A percentile compares a stretch with the other conserved stretches of the same genome.
Conservation (phyloP, 2,888 invertebrate genomes). For the Pyralis farinalis region DNA sequence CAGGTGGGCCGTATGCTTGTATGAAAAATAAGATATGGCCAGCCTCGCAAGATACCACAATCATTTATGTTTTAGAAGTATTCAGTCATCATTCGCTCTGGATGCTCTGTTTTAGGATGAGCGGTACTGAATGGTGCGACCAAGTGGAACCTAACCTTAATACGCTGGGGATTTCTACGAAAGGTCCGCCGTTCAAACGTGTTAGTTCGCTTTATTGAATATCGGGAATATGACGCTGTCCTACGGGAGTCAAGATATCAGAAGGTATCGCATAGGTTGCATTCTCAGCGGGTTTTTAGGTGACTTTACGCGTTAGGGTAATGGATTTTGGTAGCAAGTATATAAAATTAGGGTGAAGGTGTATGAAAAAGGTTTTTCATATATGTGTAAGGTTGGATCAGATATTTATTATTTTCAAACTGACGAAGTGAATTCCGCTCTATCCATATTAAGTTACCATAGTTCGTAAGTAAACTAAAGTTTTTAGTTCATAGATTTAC, state of each 20-base stretch:
- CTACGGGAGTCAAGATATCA: conserved; percentile 48
- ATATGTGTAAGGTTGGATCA: not conserved
- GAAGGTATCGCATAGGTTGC: conserved; percentile 49
- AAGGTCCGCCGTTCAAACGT: conserved; percentile 61
- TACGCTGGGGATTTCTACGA: conserved; percentile 55
- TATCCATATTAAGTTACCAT: too few species aligned
- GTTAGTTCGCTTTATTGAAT: conserved; percentile 71
- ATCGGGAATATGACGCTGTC: conserved; percentile 62
- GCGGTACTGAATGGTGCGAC: conserved; percentile 16
- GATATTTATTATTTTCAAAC: not conserved
- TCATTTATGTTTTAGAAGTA: not conserved
- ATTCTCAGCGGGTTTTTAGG: conserved; percentile 53
- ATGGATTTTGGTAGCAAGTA: conserved; percentile 39
- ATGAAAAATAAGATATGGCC: too few species aligned
- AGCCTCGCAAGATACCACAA: too few species aligned
- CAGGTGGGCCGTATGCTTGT: too few species aligned
- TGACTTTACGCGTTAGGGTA: conserved; percentile 45
- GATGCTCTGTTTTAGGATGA: not conserved
- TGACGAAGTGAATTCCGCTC: too few species aligned
- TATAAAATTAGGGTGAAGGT: conserved; percentile 17
- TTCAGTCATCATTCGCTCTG: not conserved
- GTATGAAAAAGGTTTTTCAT: not conserved
- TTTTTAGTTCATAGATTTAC: too few species aligned
- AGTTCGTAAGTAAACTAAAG: too few species aligned
- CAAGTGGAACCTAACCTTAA: conserved; percentile 34